Evolutionary conservation across 2,888 invertebrate genomes (phyloP).

Genomic region (Timema podura): DNA sequence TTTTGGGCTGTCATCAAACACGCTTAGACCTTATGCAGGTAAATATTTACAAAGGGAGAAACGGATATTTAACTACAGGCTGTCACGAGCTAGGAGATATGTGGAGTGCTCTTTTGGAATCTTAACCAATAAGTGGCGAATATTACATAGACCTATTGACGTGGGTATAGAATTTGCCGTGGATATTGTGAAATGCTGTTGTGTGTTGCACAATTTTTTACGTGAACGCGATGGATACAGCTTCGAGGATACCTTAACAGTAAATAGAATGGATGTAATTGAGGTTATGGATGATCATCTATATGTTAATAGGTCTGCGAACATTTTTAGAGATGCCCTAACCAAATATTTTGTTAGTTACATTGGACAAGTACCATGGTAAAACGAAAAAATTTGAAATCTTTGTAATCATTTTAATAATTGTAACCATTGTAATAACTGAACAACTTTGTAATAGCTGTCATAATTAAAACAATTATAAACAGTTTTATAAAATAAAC

Average conservation of each 20-base stretch:
- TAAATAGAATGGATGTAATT: neutral
- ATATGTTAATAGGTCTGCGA: neutral
- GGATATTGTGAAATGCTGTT: constrained; percentile 14
- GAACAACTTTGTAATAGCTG: no score
- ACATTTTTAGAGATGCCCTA: constrained; percentile 2
- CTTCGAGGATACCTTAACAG: constrained; percentile 8
- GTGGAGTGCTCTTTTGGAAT: constrained; percentile 17
- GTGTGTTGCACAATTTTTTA: constrained; percentile 14
- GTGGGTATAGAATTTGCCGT: neutral
- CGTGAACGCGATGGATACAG: constrained; percentile 2
- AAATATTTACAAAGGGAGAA: neutral
- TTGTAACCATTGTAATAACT: no score
- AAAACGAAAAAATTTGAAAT: neutral
- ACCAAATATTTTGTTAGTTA: constrained; percentile 10
- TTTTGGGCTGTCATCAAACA: constrained; percentile 4
- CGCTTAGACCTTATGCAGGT: constrained; percentile 5
- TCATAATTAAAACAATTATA: no score
- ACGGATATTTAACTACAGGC: neutral
- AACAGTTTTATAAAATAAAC: no score
- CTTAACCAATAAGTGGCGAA: constrained; percentile 11
- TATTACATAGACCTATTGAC: constrained; percentile 9
- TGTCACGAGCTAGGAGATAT: neutral
- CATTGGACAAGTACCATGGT: constrained; percentile 10
- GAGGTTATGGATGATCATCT: neutral
- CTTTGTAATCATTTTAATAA: no score